These are phyloP conservation scores for Mnemiopsis leidyi DNA, from an alignment of 37 sponge, comb jelly and placozoan genomes.

Conservation along the genomic window DNA sequence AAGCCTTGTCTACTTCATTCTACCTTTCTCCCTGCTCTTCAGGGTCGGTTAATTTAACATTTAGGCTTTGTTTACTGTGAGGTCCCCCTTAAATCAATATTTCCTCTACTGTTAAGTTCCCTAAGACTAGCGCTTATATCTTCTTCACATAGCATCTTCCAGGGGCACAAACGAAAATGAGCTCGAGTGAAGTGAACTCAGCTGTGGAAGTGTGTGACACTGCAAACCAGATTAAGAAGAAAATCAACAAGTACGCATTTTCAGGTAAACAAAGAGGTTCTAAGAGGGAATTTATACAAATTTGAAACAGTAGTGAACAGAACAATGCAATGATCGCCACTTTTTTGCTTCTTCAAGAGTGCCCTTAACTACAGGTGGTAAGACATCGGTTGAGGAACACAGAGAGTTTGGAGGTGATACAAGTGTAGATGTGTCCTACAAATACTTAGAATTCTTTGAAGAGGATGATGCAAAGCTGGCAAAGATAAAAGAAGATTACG, in stretches of 20 bases:
- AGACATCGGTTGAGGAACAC: constrained; percentile 94
- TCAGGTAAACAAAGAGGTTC: too few relatives aligned
- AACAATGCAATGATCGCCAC: too few relatives aligned
- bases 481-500: constrained; percentile 84
- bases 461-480: constrained; percentile 85
- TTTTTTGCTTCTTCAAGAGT: too few relatives aligned
- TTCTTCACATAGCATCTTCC: too few relatives aligned
- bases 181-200: constrained; percentile 90
- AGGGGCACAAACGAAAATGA: constrained; percentile 93
- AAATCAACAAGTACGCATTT: constrained; percentile 98
- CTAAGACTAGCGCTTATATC: too few relatives aligned
- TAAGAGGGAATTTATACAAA: background rate
- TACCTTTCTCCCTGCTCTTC: constrained; percentile 95
- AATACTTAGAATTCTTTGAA: constrained; percentile 94
- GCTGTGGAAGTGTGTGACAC: constrained; percentile 94
- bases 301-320: background rate
- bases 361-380: constrained; percentile 67
- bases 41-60: constrained; percentile 69
- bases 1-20: constrained; percentile 98
- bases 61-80: too few relatives aligned
- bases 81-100: too few relatives aligned
- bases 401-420: constrained; percentile 87
- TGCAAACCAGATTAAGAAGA: constrained; percentile 83
- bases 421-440: constrained; percentile 92
- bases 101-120: background rate